Percentiles rank a stretch among this genome's conserved stretches.
phyloP scores from a whole-genome alignment of 2,888 invertebrate species.

The Leptinotarsa tumamoca region DNA sequence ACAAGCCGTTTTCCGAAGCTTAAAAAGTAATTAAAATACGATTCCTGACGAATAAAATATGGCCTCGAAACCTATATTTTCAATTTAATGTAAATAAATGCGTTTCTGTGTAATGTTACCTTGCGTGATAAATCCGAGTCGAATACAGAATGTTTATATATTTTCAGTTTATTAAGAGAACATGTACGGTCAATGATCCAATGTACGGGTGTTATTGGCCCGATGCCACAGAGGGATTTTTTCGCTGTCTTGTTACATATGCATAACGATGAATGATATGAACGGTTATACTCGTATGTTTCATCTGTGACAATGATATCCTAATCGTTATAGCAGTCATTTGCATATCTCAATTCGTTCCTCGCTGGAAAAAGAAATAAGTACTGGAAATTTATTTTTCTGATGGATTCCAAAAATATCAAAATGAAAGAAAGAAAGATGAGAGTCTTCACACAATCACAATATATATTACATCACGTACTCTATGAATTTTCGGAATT shows the following conservation, averaged over 20 bases:
- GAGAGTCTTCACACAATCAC: too few species aligned
- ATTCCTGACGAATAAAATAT: constrained; percentile 14
- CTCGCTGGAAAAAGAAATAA: neutral
- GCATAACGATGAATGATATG: constrained; percentile 19
- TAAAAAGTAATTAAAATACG: constrained; percentile 9
- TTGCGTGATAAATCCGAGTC: constrained; percentile 22
- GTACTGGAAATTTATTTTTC: too few species aligned
- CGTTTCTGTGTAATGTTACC: constrained; percentile 25
- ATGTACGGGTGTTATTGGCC: constrained; percentile 31
- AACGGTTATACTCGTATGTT: neutral
- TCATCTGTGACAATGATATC: constrained; percentile 1
- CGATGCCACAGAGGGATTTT: constrained; percentile 34
- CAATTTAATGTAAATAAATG: constrained; percentile 24
- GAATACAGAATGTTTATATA: constrained; percentile 31
- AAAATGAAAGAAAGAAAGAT: too few species aligned
- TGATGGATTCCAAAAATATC: too few species aligned
- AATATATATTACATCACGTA: too few species aligned
- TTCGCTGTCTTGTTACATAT: constrained; percentile 24
- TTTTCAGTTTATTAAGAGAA: constrained; percentile 32
- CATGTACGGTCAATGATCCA: constrained; percentile 36
- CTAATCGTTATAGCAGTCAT: neutral
- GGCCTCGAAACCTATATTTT: constrained; percentile 24
- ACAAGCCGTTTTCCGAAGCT: constrained; percentile 15
- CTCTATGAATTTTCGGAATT: too few species aligned
- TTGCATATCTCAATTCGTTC: neutral